Evolutionary conservation across 1,140 invertebrate genomes (phyloP).

Genomic region (Heterodera schachtii): DNA sequence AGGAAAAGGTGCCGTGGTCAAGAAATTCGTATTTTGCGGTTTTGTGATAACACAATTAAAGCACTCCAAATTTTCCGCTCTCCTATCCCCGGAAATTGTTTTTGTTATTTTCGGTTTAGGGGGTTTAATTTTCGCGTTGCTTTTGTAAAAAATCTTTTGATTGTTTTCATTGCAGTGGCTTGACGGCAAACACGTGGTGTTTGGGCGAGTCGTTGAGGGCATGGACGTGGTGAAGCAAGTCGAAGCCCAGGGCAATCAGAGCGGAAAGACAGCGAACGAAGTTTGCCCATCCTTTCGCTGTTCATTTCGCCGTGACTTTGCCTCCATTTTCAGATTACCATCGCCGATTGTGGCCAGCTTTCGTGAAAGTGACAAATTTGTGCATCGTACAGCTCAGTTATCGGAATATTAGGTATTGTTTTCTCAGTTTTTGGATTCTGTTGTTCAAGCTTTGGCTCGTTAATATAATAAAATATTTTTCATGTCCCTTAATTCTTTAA

Average conservation of each 20-base stretch:
- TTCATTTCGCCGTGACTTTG: background rate
- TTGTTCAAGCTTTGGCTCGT: too few relatives aligned
- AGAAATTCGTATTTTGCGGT: too few relatives aligned
- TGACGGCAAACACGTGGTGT: slow-evolving; percentile 68
- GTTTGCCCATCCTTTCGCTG: background rate
- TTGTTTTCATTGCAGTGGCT: slow-evolving; percentile 47
- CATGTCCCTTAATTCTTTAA: too few relatives aligned
- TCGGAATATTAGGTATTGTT: too few relatives aligned
- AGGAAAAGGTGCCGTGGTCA: too few relatives aligned
- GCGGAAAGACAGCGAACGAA: slow-evolving; percentile 43
- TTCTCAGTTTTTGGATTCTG: too few relatives aligned
- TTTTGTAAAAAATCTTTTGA: too few relatives aligned
- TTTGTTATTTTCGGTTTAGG: background rate
- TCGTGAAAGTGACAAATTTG: background rate
- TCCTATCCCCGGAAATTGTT: background rate
- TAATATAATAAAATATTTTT: too few relatives aligned
- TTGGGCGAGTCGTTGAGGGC: slow-evolving; percentile 87
- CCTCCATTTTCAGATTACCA: slow-evolving; percentile 16
- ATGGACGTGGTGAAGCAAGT: slow-evolving; percentile 87
- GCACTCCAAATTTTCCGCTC: too few relatives aligned
- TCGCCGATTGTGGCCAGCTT: slow-evolving; percentile 50
- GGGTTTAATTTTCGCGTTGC: too few relatives aligned
- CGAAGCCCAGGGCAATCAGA: slow-evolving; percentile 70
- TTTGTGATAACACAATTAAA: too few relatives aligned
- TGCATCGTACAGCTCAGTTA: too few relatives aligned